Conservation (phyloP, 2,888 invertebrate species). For the Podotricha telesiphe region DNA sequence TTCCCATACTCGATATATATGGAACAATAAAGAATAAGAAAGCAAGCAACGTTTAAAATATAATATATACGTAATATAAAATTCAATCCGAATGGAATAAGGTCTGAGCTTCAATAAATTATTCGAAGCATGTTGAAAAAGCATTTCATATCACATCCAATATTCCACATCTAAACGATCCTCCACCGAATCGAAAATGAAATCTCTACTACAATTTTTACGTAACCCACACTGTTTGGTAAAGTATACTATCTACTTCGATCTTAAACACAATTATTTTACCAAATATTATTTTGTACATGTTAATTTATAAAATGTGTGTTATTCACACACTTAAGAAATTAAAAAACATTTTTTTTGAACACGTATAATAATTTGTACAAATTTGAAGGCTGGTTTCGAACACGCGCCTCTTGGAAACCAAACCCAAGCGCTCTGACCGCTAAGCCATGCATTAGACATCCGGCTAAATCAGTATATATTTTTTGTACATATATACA, state of each 20-base stretch:
- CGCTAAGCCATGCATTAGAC: too few relatives aligned
- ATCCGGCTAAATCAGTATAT: too few relatives aligned
- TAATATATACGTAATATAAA: not conserved
- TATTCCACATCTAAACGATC: constrained; percentile 8
- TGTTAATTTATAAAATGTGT: too few relatives aligned
- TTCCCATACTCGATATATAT: not conserved
- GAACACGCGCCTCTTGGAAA: too few relatives aligned
- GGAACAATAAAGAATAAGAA: not conserved
- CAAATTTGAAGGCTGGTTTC: too few relatives aligned
- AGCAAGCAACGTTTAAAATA: not conserved
- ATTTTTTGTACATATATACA: too few relatives aligned
- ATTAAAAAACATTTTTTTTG: too few relatives aligned
- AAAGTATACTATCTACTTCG: not conserved
- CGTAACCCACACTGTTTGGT: constrained; percentile 3
- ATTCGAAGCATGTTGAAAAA: constrained; percentile 8
- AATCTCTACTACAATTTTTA: constrained; percentile 11
- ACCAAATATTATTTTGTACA: not conserved
- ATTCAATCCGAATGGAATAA: not conserved
- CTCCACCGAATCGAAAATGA: constrained; percentile 14
- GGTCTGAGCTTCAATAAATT: not conserved
- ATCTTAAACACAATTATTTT: not conserved
- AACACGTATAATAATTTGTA: too few relatives aligned
- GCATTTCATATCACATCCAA: not conserved
- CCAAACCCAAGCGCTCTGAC: too few relatives aligned
- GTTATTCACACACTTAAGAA: too few relatives aligned